Percentiles rank a stretch among this genome's conserved stretches.
phyloP scores from a whole-genome alignment of 2,888 invertebrate genomes.

The Callimorpha dominula region DNA sequence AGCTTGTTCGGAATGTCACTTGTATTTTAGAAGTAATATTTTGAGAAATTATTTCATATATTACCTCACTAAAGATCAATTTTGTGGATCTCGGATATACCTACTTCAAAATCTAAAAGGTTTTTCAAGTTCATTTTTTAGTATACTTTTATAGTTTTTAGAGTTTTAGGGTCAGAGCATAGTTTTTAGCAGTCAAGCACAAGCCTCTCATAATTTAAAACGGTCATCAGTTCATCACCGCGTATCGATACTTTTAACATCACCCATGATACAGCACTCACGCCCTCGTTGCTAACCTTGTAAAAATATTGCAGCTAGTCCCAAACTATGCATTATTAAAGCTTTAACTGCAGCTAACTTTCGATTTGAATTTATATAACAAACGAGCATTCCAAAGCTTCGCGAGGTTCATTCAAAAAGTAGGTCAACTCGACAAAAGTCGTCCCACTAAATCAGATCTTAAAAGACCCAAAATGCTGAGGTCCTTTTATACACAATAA shows the following conservation, averaged over 20 bases:
- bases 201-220: no score
- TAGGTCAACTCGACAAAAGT: slow-evolving; percentile 63
- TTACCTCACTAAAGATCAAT: background rate
- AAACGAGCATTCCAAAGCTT: slow-evolving; percentile 33
- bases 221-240: no score
- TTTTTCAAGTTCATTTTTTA: background rate
- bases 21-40: background rate
- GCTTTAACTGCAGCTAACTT: slow-evolving; percentile 15
- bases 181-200: no score
- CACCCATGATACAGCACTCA: no score
- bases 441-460: slow-evolving; percentile 59
- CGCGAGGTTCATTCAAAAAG: slow-evolving; percentile 50
- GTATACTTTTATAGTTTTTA: background rate
- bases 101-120: background rate
- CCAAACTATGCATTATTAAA: background rate
- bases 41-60: background rate
- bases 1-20: background rate
- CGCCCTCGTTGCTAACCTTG: no score
- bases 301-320: background rate
- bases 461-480: slow-evolving; percentile 59
- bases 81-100: background rate
- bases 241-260: no score
- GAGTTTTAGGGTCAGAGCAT: no score
- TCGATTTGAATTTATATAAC: slow-evolving; percentile 34
- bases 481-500: slow-evolving; percentile 59